Conservation (phyloP, 92 coral and sea anemone species). For the Desmophyllum pertusum region DNA sequence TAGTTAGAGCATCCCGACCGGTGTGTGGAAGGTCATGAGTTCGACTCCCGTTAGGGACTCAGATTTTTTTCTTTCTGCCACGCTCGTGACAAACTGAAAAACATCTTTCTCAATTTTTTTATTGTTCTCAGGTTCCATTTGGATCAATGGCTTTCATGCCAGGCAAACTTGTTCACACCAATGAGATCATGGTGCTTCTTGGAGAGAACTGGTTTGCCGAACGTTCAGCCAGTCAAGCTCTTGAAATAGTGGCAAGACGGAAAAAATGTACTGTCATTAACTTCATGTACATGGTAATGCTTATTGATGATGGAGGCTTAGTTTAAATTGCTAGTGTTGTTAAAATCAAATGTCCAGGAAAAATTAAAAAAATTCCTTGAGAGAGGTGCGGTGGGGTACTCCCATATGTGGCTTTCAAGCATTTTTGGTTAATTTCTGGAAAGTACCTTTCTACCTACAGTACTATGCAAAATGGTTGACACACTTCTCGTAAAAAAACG, state of each 20-base stretch:
- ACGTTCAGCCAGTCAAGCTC: conserved; percentile 93
- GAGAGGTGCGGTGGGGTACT: neutral
- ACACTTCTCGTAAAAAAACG: too few relatives aligned
- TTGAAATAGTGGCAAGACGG: conserved; percentile 84
- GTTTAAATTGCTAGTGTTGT: neutral
- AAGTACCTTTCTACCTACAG: too few relatives aligned
- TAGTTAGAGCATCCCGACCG: too few relatives aligned
- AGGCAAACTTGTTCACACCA: conserved; percentile 95
- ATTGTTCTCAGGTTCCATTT: conserved; percentile 79
- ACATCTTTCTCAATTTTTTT: too few relatives aligned
- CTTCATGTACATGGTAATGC: conserved; percentile 45
- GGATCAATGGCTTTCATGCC: conserved; percentile 98
- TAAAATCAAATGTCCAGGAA: neutral
- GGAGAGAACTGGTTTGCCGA: conserved; percentile 99
- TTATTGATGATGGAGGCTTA: neutral
- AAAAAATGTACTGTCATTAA: conserved; percentile 66
- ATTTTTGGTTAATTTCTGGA: too few relatives aligned
- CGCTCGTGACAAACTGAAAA: too few relatives aligned
- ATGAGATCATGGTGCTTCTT: conserved; percentile 93
- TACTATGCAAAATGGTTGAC: too few relatives aligned
- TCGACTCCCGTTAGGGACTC: too few relatives aligned
- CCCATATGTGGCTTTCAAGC: neutral
- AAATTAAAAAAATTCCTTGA: too few relatives aligned
- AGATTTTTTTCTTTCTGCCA: too few relatives aligned
- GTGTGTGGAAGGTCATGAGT: too few relatives aligned